These are phyloP conservation scores for Pogona vitticeps DNA, from an alignment of 2,113 vertebrate genomes.

Conservation along the genomic window DNA sequence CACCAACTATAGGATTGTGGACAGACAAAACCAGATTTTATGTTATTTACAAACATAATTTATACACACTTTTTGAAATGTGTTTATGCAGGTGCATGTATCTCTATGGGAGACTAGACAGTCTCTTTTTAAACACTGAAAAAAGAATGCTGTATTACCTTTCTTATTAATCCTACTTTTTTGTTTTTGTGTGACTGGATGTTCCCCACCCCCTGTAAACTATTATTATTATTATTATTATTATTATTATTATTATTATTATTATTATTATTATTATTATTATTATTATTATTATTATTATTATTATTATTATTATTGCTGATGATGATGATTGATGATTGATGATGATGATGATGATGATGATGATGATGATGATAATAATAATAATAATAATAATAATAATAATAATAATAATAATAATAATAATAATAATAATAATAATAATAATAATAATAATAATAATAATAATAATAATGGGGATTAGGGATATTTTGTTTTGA, in stretches of 20 bases:
- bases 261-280: too few species aligned
- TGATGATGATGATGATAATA: too few species aligned
- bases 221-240: too few species aligned
- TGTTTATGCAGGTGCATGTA: neutral
- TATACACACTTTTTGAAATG: neutral
- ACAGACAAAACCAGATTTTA: neutral
- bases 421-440: too few species aligned
- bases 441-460: too few species aligned
- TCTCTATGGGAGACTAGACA: conserved; percentile 5
- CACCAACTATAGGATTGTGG: neutral
- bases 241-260: too few species aligned
- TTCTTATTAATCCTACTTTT: neutral
- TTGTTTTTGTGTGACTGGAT: neutral
- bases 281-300: too few species aligned
- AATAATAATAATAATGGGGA: neutral
- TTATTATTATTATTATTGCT: too few species aligned
- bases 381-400: too few species aligned
- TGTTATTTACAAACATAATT: neutral
- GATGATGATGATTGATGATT: too few species aligned
- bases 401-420: too few species aligned
- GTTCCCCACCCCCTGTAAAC: neutral
- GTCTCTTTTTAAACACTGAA: conserved; percentile 37
- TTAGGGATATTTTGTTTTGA: neutral
- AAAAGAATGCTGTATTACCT: conserved; percentile 11
- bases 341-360: too few species aligned